A percentile compares a stretch with the other conserved stretches of the same genome.
Evolutionary conservation across 2,797 vertebrate genomes (phyloP).

Genomic region (Sparus aurata): DNA sequence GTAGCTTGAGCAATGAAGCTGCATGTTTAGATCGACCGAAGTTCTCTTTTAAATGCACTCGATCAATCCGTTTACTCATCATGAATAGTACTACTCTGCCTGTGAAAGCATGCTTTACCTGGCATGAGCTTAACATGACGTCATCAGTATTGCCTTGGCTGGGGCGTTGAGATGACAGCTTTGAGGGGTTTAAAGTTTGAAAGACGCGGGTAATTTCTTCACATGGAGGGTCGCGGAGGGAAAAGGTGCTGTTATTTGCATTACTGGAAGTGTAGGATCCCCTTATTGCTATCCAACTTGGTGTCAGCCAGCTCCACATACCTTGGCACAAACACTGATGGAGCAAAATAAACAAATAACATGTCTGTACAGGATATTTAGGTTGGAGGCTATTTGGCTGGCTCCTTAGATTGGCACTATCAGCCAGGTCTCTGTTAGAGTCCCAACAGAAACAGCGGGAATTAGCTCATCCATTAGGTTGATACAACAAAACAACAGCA

Average conservation of each 20-base stretch:
- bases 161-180: neutral
- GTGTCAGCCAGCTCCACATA: conserved; percentile 14
- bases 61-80: neutral
- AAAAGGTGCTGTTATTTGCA: neutral
- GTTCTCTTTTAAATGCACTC: neutral
- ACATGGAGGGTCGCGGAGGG: neutral
- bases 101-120: neutral
- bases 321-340: conserved; percentile 19
- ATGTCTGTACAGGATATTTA: conserved; percentile 19
- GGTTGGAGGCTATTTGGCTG: conserved; percentile 53
- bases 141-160: neutral
- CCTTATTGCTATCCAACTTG: conserved; percentile 4
- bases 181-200: neutral
- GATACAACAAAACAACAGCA: conserved; percentile 12
- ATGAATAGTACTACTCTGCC: neutral
- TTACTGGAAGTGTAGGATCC: conserved; percentile 2
- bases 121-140: neutral
- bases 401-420: conserved; percentile 39
- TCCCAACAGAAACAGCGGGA: conserved; percentile 27
- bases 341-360: conserved; percentile 33
- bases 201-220: neutral
- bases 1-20: too few relatives aligned
- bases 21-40: too few relatives aligned
- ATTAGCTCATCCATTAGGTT: conserved; percentile 26
- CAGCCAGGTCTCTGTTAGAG: conserved; percentile 11